phyloP scores from a whole-genome alignment of 2,113 vertebrate species.

The rat (Rattus norvegicus) region DNA sequence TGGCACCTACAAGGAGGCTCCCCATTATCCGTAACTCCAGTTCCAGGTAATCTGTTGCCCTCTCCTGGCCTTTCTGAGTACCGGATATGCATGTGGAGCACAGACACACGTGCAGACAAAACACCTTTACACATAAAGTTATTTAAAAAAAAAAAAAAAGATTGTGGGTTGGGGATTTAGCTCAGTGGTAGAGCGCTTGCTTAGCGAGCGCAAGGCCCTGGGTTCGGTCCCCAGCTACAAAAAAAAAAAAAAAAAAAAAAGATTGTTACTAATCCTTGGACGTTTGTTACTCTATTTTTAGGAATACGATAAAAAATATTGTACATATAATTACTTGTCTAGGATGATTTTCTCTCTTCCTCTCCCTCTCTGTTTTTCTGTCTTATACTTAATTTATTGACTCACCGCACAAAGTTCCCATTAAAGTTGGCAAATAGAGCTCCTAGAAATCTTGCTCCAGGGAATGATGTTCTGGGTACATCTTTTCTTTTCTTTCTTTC shows the following conservation, averaged over 20 bases:
- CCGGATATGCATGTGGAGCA: neutral
- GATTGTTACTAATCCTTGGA: neutral
- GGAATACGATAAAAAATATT: neutral
- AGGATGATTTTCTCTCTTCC: neutral
- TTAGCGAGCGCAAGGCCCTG: too few species aligned
- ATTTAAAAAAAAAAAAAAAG: neutral
- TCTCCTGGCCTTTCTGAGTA: neutral
- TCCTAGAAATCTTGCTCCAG: constrained; percentile 60
- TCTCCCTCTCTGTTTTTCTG: neutral
- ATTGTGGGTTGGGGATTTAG: too few species aligned
- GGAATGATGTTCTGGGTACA: constrained; percentile 59
- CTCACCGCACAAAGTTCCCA: constrained; percentile 53
- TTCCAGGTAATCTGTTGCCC: neutral
- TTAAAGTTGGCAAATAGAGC: constrained; percentile 72
- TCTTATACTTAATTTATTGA: constrained; percentile 58
- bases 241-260: neutral
- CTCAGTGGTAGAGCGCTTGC: too few species aligned
- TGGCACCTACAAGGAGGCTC: too few species aligned
- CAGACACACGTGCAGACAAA: neutral
- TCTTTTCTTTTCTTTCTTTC: neutral
- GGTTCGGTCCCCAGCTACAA: neutral
- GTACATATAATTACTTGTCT: constrained; percentile 44
- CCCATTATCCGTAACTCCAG: neutral
- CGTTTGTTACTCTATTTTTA: constrained; percentile 12
- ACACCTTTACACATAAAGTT: neutral